Evolutionary conservation across 2,113 vertebrate genomes (phyloP).

Genomic region (Rhombomys opimus): DNA sequence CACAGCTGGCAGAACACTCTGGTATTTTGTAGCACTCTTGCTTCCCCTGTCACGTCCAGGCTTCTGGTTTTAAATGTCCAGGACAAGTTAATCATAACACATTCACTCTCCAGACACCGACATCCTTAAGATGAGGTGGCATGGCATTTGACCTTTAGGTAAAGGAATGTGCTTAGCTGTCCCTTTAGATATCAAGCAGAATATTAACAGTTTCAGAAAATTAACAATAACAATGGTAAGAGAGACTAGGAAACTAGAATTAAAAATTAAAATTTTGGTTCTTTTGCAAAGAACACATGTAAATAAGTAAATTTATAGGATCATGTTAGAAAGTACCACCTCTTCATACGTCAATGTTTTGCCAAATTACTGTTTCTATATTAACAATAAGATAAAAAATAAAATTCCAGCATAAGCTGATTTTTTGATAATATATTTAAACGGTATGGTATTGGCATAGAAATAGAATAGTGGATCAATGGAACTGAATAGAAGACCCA

Average conservation of each 20-base stretch:
- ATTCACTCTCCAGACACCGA: neutral
- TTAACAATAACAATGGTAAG: neutral
- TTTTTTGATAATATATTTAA: too few species aligned
- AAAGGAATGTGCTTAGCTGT: neutral
- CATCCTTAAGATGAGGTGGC: neutral
- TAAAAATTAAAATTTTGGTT: neutral
- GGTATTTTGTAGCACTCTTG: neutral
- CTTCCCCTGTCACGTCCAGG: constrained; percentile 35
- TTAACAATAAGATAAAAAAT: neutral
- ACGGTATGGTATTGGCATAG: too few species aligned
- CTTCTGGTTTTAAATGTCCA: constrained; percentile 8
- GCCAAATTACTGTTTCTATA: neutral
- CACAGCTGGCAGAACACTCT: constrained; percentile 7
- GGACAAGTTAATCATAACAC: neutral
- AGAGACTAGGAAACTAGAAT: neutral
- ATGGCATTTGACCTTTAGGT: neutral
- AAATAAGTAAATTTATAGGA: neutral
- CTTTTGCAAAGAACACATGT: neutral
- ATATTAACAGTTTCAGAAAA: neutral
- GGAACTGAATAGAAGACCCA: too few species aligned
- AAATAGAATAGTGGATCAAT: too few species aligned
- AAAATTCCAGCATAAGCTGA: neutral
- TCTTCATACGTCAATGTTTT: neutral
- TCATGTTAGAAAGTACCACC: neutral
- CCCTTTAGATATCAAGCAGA: neutral